phyloP scores from a whole-genome alignment of 2,888 invertebrate species.

The Taphrorychus bicolor region DNA sequence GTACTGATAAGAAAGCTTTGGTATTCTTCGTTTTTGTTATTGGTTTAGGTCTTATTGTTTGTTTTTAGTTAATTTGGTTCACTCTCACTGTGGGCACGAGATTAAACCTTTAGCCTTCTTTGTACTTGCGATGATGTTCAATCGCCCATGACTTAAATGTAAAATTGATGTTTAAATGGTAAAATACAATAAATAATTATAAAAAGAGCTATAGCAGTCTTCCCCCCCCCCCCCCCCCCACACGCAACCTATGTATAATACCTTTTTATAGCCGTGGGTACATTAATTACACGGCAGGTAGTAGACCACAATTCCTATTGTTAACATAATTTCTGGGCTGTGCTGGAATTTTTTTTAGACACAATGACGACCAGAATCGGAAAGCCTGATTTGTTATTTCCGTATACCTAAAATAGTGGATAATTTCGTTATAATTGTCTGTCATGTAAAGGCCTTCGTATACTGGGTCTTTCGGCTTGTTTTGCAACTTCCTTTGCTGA shows the following conservation, averaged over 20 bases:
- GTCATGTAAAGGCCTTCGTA: neutral
- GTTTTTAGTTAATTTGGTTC: neutral
- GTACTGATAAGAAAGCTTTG: slow-evolving; percentile 30
- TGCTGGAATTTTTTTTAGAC: slow-evolving; percentile 9
- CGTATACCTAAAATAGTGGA: slow-evolving; percentile 9
- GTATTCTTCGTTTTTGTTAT: neutral
- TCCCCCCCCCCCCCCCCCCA: too few relatives aligned
- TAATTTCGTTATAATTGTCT: slow-evolving; percentile 6
- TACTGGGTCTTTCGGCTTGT: neutral
- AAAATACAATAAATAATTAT: too few relatives aligned
- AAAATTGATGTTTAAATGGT: too few relatives aligned
- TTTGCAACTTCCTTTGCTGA: neutral
- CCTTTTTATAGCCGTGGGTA: slow-evolving; percentile 19
- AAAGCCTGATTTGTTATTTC: slow-evolving; percentile 10
- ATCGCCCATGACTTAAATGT: too few relatives aligned
- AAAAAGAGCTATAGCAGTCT: neutral
- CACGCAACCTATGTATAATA: slow-evolving; percentile 11
- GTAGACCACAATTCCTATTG: slow-evolving; percentile 36
- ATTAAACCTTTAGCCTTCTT: too few relatives aligned
- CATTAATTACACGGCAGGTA: slow-evolving; percentile 38
- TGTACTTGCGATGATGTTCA: too few relatives aligned
- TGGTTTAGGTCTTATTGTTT: neutral
- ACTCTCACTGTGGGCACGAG: too few relatives aligned
- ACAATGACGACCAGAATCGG: slow-evolving; percentile 21
- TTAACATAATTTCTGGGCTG: slow-evolving; percentile 29